Evolutionary conservation across 2,113 vertebrate genomes (phyloP), one percentile per base, ranked within the genome.

Genomic region (Corvus cornix): DNA sequence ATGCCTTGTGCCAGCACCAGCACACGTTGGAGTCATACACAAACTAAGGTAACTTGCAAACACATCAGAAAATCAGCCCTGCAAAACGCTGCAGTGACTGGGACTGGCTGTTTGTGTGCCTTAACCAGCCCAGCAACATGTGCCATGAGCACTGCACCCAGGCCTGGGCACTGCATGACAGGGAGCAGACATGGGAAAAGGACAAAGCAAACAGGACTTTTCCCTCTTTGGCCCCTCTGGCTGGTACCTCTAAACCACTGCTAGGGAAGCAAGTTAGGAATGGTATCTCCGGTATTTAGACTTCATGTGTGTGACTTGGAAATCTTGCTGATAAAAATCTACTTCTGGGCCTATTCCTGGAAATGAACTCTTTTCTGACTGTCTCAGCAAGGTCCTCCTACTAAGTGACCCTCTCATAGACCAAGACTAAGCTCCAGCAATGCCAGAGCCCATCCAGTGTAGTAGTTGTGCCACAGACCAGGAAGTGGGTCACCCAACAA

Each of bases 131-230:
- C 48, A 48, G 68, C 1, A 6, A 72, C 35, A 5, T 0, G 59
- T 74, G 59, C 55, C 46, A 20, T 1, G 4, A 73, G 27, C 49
- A 20, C 0, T 73, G 72, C 41, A 88, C 88, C 48, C 85, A 83
- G 33, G 41, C 55, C 75, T 3, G 2, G 22, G 41, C 19, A 70
- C 30, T 7, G 28, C 59, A 35, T 8, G 0, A 6, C 1, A 0
- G 35, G 83, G 55, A 95, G 39, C 52, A 87, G 56, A 78, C 0
- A 0, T 81, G 93, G 83, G 89, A 95, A 92, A 90, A 90, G 35
- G 48, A 75, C 73, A 78, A 60, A 86, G 55, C 80, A 95, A 96
- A 95, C 86, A 92, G 51, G 52, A 95, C 94, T 90, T 89, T 90
- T 30, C 16, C 72, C 90, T 39, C 44, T 55, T 62, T 67, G 68